Percentiles rank a stretch among this genome's conserved stretches.
These are phyloP conservation scores for Arctopsyche grandis DNA, from an alignment of 1,140 invertebrate genomes.

Conservation along the genomic window DNA sequence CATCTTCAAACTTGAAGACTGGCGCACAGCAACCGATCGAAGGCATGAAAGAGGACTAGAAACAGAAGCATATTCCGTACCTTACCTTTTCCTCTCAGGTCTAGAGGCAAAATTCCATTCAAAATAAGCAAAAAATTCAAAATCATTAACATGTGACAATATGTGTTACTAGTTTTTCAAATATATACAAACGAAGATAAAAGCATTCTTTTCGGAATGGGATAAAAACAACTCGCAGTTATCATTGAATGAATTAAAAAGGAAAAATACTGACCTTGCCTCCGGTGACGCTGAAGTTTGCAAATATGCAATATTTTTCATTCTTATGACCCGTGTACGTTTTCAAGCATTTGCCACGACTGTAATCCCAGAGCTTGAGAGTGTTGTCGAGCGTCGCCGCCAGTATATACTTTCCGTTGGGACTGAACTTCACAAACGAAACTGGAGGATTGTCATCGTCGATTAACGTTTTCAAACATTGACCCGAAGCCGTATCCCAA, in stretches of 20 bases:
- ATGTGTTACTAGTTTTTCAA: too few species aligned
- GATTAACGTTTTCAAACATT: slow-evolving; percentile 97
- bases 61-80: too few species aligned
- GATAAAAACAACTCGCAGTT: too few species aligned
- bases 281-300: slow-evolving; percentile 99
- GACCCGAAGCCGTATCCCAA: slow-evolving; percentile 99
- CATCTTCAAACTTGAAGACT: too few species aligned
- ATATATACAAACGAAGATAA: too few species aligned
- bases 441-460: slow-evolving; percentile 99
- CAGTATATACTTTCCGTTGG: slow-evolving; percentile 99
- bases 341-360: slow-evolving; percentile 96
- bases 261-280: slow-evolving; percentile 81
- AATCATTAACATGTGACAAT: too few species aligned
- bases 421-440: slow-evolving; percentile 99
- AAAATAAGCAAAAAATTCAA: too few species aligned
- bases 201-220: too few species aligned
- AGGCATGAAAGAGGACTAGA: too few species aligned
- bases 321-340: slow-evolving; percentile 98
- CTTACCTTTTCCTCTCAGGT: too few species aligned
- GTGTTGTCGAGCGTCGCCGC: slow-evolving; percentile 98
- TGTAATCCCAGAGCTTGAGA: slow-evolving; percentile 99
- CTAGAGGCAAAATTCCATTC: too few species aligned
- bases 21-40: too few species aligned
- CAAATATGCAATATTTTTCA: slow-evolving; percentile 99
- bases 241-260: background rate